phyloP scores from a whole-genome alignment of 2,797 vertebrate genomes.

The Acipenser transmontanus region DNA sequence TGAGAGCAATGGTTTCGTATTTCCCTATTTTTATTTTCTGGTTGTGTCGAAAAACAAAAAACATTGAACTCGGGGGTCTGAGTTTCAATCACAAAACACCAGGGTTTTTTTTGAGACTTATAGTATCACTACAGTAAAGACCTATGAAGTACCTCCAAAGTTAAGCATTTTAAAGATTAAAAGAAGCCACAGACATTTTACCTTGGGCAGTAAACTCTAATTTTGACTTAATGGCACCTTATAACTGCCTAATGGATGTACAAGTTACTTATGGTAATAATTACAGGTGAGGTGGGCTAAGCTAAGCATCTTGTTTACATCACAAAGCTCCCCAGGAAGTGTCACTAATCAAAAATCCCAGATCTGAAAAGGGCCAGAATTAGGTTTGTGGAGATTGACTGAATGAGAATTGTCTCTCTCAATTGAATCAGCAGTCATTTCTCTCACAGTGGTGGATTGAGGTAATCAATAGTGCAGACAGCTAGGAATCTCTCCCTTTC shows the following conservation, averaged over 20 bases:
- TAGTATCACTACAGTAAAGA: too few relatives aligned
- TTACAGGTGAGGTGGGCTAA: conserved; percentile 5
- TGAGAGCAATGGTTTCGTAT: too few relatives aligned
- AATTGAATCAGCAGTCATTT: conserved; percentile 25
- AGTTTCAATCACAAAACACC: too few relatives aligned
- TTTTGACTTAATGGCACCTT: background rate
- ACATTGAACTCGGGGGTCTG: too few relatives aligned
- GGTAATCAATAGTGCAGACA: conserved; percentile 24
- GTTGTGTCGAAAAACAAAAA: too few relatives aligned
- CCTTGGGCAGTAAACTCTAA: background rate
- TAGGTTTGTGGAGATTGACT: conserved; percentile 18
- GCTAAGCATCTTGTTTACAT: background rate
- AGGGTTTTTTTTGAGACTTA: too few relatives aligned
- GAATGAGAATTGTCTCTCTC: conserved; percentile 30
- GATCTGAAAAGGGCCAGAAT: conserved; percentile 7
- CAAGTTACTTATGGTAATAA: conserved; percentile 7
- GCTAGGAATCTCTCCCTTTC: conserved; percentile 21
- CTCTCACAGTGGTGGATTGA: conserved; percentile 20
- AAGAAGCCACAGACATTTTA: conserved; percentile 8
- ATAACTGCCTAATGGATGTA: background rate
- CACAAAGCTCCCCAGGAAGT: conserved; percentile 1
- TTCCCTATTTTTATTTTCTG: too few relatives aligned
- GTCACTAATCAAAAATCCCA: conserved; percentile 4
- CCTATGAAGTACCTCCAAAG: background rate
- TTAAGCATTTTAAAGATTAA: conserved; percentile 1